Conservation (phyloP, 2,888 invertebrate species). For the Troilus luridus region DNA sequence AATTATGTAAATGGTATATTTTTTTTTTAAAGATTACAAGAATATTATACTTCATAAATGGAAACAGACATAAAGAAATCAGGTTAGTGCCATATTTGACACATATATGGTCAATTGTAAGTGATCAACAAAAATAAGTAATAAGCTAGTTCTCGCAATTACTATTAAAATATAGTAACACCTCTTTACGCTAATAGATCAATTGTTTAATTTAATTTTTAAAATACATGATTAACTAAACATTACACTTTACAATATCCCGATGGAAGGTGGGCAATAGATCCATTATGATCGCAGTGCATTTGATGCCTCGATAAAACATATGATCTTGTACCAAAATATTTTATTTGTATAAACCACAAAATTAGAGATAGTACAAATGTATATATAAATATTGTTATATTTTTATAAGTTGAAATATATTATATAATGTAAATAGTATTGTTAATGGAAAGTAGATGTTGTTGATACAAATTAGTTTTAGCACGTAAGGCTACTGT, state of each 20-base stretch:
- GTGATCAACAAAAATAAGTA: neutral
- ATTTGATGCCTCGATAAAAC: too few species aligned
- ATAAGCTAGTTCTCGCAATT: neutral
- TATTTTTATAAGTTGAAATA: constrained; percentile 3
- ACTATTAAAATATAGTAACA: neutral
- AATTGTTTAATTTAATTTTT: neutral
- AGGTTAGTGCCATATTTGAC: neutral
- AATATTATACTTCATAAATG: neutral
- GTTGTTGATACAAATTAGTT: constrained; percentile 5
- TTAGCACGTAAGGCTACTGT: constrained; percentile 6
- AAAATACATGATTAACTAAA: neutral
- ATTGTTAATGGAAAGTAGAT: constrained; percentile 4
- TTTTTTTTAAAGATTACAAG: neutral
- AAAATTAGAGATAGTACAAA: constrained; percentile 12
- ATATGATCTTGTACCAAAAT: neutral
- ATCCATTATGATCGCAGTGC: too few species aligned
- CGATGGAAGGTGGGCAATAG: too few species aligned
- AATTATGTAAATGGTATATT: neutral
- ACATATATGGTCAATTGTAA: neutral
- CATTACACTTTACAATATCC: neutral
- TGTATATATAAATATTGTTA: neutral
- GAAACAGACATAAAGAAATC: neutral
- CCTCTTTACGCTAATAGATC: neutral
- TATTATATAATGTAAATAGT: constrained; percentile 13
- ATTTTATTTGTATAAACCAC: neutral